phyloP scores from a whole-genome alignment of 1,140 invertebrate species.

The Drosophila ambigua region DNA sequence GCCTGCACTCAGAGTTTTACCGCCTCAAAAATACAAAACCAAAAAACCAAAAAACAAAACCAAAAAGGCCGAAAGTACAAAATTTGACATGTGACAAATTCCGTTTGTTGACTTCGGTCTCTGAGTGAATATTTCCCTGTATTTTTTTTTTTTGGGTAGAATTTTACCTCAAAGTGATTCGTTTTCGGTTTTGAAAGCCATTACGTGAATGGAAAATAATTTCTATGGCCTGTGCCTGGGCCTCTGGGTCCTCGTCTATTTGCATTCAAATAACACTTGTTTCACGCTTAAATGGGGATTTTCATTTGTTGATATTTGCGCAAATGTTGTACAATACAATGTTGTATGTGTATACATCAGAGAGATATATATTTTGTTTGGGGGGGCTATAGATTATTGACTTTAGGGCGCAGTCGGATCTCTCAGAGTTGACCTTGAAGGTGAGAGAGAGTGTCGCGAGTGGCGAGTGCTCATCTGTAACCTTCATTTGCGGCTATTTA shows the following conservation, averaged over 20 bases:
- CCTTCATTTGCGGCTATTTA: conserved; percentile 32
- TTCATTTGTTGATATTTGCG: conserved; percentile 51
- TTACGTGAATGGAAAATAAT: conserved; percentile 57
- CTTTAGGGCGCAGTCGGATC: conserved; percentile 15
- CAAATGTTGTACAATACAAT: conserved; percentile 40
- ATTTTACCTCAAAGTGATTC: conserved; percentile 52
- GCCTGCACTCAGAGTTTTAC: conserved; percentile 42
- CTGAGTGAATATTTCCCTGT: conserved; percentile 25
- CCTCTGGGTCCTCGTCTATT: conserved; percentile 1
- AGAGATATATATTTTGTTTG: conserved; percentile 13
- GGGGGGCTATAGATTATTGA: conserved; percentile 17
- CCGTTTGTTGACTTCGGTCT: conserved; percentile 60
- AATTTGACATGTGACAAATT: conserved; percentile 80
- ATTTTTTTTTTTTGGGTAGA: conserved; percentile 37
- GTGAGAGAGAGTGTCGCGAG: conserved; percentile 18
- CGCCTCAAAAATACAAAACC: conserved; percentile 17
- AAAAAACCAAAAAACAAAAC: neutral
- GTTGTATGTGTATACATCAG: neutral
- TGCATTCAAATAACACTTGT: conserved; percentile 57
- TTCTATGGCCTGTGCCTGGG: conserved; percentile 10
- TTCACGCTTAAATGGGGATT: conserved; percentile 2
- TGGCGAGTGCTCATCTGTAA: conserved; percentile 34
- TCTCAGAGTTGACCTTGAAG: conserved; percentile 44
- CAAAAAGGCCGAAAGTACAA: conserved; percentile 25
- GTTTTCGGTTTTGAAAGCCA: conserved; percentile 56